Evolutionary conservation across 2,797 vertebrate genomes (phyloP), one percentile per base, ranked within the genome.

Genomic region (Chrysolophus pictus): DNA sequence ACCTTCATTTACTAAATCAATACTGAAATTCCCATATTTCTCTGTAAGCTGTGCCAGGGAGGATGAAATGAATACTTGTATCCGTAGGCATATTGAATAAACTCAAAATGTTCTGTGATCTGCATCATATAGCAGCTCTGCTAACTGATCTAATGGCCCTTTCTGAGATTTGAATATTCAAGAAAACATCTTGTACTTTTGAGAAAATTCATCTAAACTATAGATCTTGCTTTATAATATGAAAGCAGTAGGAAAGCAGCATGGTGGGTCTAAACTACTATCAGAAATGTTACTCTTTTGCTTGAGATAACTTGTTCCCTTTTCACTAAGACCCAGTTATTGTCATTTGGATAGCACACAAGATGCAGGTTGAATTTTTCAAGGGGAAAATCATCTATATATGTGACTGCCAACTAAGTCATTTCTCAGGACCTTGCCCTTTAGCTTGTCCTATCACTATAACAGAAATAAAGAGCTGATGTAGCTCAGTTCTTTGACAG

Each of bases 401-500:
- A 29, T 63, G 60, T 86, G 74, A 51, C 58, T 94, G 71, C 74
- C 73, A 91, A 49, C 64, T 42, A 84, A 92, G 47, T 56, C 31
- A 82, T 29, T 84, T 78, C 84, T 92, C 59, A 62, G 13, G n/a
- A 46, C 44, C 53, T 91, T 93, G 74, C 53, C 62, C 87, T 91
- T 93, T 92, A 76, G 35, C 62, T 90, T 92, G 46, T 86, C 68
- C 77, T 91, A 55, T 74, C 58, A 55, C 64, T 84, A 0, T 58
- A 71, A 71, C 21, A 55, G 76, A 91, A 87, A 84, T 88, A 88
- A 91, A 95, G 60, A 87, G 87, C 80, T 91, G 83, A 92, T 77
- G 44, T 72, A 69, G 71, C 80, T 82, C 76, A 60, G 70, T 51
- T 81, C 59, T 84, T 91, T 87, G 95, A 92, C 88, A 60, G 64